Percentiles rank a stretch among this genome's conserved stretches.
Evolutionary conservation across 2,113 vertebrate genomes (phyloP).

Genomic region (Aptenodytes forsteri): DNA sequence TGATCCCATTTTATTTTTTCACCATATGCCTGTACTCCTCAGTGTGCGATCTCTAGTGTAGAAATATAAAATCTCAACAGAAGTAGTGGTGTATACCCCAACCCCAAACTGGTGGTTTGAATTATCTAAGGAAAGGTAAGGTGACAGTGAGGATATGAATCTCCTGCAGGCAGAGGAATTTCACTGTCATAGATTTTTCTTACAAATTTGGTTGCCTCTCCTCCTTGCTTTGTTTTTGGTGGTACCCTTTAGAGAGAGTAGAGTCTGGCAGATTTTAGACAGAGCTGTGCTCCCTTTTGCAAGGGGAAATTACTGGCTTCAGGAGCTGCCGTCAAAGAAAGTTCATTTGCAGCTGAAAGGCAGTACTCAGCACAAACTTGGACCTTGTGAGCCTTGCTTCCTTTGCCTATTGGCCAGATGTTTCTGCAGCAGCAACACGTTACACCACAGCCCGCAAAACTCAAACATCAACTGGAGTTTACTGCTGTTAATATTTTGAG

Average conservation of each 20-base stretch:
- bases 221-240: neutral
- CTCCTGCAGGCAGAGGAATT: neutral
- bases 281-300: neutral
- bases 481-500: neutral
- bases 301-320: neutral
- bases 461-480: neutral
- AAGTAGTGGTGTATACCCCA: too few species aligned
- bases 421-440: neutral
- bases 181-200: neutral
- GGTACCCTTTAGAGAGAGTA: neutral
- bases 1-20: neutral
- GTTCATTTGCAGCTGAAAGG: neutral
- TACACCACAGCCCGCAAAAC: neutral
- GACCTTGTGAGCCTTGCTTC: neutral
- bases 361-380: neutral
- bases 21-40: neutral
- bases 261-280: neutral
- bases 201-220: neutral
- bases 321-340: neutral
- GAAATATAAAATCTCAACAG: neutral
- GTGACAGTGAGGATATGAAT: neutral
- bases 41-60: rapidly evolving
- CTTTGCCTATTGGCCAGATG: neutral
- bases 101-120: neutral
- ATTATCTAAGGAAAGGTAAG: neutral